Percentiles rank a stretch among this genome's conserved stretches.
These are phyloP conservation scores for Penaeus chinensis DNA, from an alignment of 1,140 invertebrate genomes.

Conservation along the genomic window DNA sequence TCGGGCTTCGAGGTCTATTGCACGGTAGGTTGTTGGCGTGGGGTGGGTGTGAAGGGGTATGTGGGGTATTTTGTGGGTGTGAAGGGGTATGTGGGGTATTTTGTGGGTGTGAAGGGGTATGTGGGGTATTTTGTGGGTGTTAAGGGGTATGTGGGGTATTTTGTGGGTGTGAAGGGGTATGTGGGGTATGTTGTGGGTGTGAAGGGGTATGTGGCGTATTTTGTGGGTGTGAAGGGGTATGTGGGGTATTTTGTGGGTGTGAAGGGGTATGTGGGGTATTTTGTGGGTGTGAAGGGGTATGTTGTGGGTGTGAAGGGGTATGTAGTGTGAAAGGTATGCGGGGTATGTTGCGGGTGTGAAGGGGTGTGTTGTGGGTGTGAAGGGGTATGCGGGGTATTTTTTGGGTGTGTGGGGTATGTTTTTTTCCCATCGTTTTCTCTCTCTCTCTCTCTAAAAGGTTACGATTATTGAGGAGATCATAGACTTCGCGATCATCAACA, in stretches of 20 bases:
- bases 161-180: background rate
- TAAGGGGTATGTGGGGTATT: background rate
- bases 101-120: background rate
- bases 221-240: too few species aligned
- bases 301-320: background rate
- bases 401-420: background rate
- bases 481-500: conserved; percentile 41
- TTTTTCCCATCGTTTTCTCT: background rate
- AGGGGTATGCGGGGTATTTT: too few species aligned
- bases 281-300: background rate
- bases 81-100: background rate
- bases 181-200: background rate
- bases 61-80: background rate
- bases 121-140: background rate
- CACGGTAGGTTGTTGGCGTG: conserved; percentile 26
- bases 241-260: too few species aligned
- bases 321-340: background rate
- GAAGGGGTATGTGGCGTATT: background rate
- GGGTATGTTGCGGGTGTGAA: too few species aligned
- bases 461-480: conserved; percentile 51
- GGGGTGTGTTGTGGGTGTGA: background rate
- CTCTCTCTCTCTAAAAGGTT: conserved; percentile 11
- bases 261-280: background rate
- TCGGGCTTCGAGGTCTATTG: conserved; percentile 57
- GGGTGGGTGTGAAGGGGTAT: background rate